A percentile compares a stretch with the other conserved stretches of the same genome.
These are phyloP conservation scores for Lordiphosa mommai DNA, from an alignment of 1,140 invertebrate genomes.

Conservation along the genomic window DNA sequence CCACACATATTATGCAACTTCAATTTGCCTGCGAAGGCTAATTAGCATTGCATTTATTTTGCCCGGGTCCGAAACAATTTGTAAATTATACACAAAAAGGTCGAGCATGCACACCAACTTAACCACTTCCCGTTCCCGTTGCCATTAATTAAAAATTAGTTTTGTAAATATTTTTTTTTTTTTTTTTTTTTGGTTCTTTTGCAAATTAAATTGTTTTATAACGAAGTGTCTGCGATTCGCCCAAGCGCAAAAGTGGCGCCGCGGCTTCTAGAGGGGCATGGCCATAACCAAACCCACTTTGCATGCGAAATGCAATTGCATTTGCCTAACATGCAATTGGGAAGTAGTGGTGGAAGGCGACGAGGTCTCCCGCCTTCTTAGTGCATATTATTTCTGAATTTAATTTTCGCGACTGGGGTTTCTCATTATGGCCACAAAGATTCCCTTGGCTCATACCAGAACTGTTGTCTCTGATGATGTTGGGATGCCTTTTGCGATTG, in stretches of 20 bases:
- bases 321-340: conserved; percentile 4
- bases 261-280: conserved; percentile 16
- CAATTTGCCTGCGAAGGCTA: conserved; percentile 46
- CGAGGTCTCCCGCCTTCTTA: conserved; percentile 9
- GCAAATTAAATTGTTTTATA: conserved; percentile 72
- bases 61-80: conserved; percentile 47
- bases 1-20: conserved; percentile 54
- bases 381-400: conserved; percentile 65
- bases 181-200: conserved; percentile 15
- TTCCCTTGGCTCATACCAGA: not conserved
- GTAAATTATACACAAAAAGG: conserved; percentile 67
- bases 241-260: conserved; percentile 70
- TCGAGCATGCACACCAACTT: conserved; percentile 56
- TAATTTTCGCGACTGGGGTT: conserved; percentile 52
- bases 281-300: conserved; percentile 44
- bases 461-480: conserved; percentile 53
- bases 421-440: conserved; percentile 43
- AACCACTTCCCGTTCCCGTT: conserved; percentile 44
- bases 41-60: conserved; percentile 53
- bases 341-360: conserved; percentile 7
- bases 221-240: conserved; percentile 68
- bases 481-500: conserved; percentile 45
- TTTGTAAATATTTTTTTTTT: conserved; percentile 60
- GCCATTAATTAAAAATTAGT: conserved; percentile 67
- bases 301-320: conserved; percentile 64